phyloP scores from a whole-genome alignment of 2,888 invertebrate genomes.

The Ectemnius cavifrons region DNA sequence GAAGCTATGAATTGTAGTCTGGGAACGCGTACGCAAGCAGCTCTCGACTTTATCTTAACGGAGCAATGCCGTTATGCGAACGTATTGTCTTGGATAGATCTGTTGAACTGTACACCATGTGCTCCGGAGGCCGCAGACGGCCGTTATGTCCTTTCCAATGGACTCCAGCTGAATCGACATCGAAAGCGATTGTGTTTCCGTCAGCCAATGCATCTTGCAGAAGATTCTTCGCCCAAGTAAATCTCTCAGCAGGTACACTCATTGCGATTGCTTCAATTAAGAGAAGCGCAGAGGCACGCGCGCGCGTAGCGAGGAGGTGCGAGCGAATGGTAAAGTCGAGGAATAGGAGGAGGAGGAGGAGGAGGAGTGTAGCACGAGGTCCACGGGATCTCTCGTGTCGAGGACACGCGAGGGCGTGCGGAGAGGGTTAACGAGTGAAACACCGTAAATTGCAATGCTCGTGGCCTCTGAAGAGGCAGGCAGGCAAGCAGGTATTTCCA shows the following conservation, averaged over 20 bases:
- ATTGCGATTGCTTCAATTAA: neutral
- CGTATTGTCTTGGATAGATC: neutral
- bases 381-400: constrained; percentile 2
- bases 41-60: neutral
- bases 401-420: neutral
- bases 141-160: no score
- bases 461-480: neutral
- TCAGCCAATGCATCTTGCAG: no score
- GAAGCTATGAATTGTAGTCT: neutral
- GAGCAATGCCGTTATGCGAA: neutral
- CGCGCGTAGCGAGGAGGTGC: neutral
- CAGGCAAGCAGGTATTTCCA: neutral
- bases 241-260: no score
- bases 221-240: no score
- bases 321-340: neutral
- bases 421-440: neutral
- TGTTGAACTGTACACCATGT: no score
- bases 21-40: constrained; percentile 2
- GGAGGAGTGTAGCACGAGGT: neutral
- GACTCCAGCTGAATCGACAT: no score
- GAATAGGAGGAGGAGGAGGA: neutral
- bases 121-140: no score
- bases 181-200: no score
- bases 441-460: constrained; percentile 7
- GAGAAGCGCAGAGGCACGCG: neutral